Base-by-base conservation (phyloP, 2,797 vertebrate genomes). In the Lepus townsendii region DNA sequence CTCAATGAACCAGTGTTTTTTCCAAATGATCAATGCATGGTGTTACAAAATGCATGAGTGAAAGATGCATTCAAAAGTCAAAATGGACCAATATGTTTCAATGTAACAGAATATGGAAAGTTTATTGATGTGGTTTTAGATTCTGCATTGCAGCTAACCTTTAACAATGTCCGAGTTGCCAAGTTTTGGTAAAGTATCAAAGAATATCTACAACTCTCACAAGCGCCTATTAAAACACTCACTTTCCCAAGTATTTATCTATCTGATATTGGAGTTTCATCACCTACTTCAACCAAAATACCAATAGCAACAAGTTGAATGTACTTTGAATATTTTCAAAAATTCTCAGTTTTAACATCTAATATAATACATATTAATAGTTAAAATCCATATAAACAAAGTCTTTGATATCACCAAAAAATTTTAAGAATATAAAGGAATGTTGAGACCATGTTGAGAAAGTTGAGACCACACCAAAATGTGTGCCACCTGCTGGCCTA, bases 151-250 rank as follows among this genome's bases (percentile, higher is more conserved):
- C 16, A 65, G 17, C n/a, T 78, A 71, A 83, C 47, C 47, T 92
- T 95, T 60, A 38, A 91, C 22, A 91, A 52, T 91, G 30, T 87
- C 63, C 32, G 35, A 80, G 66, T 77, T 94, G 83, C 42, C 63
- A 77, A 62, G 47, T 27, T 76, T 75, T 75, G 38, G 38, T 71
- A 38, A 12, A 30, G 5, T 52, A 14, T 57, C 68, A 91, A 80
- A 22, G 5, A 95, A 60, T 92, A 54, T 27, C 10, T 14, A 7
- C 57, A 87, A 38, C 93, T 72, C n/a, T 80, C 76, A 76, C 38
- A 77, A 83, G 86, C 82, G 12, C 38, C 27, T 54, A 1, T 65
- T 60, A 90, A 88, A 32, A n/a, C 71, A 30, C 27, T 82, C 3
- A 26, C 27, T 85, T 89, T 93, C 87, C 57, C 3, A 72, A 3